Base-by-base conservation (phyloP, 2,113 vertebrate genomes). In the Gracilinanus agilis region DNA sequence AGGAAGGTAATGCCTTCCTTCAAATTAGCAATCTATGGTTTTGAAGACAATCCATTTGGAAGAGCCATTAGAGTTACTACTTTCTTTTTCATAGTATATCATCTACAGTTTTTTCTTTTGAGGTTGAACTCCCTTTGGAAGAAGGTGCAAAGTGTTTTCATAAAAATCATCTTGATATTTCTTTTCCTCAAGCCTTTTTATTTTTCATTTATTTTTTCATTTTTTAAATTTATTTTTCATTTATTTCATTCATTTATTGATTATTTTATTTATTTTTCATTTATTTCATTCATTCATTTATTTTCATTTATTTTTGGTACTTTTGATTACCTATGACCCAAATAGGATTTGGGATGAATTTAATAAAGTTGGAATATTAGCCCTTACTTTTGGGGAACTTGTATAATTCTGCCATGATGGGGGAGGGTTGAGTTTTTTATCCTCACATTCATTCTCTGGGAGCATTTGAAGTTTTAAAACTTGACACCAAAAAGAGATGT, bases 111-210 rank as follows among this genome's bases (percentile, higher is more conserved):
- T 92, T 94, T 88, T 11, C n/a, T 40, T 67, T 61, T 58, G 23
- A 49, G 75, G 0, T 88, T 88, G 21, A 55, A 9, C 49, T 9
- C n/a, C 67, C n/a, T 34, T 0, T 55, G 55, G 24, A 89, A 55
- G 11, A n/a, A n/a, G n/a, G n/a, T n/a, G 40, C 53, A 93, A 91
- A 44, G 21, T 44, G 53, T 93, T 75, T 94, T 89, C 56, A 44
- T 89, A 21, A 94, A 49, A 90, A 54, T 91, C 91, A 54, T 89
- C 21, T 93, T 54, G 10, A 27, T 58, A 58, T 94, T 93, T 88
- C 9, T 83, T 16, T 83, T 19, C n/a, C 25, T 61, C 88, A 53
- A 25, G 49, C 11, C 21, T 67, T 92, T n/a, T 16, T n/a, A 13
- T 9, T 3, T 44, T 23, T 56, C 9, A 55, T 53, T 34, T 83